phyloP scores from a whole-genome alignment of 2,113 vertebrate genomes.

The Cinclus mexicanus region DNA sequence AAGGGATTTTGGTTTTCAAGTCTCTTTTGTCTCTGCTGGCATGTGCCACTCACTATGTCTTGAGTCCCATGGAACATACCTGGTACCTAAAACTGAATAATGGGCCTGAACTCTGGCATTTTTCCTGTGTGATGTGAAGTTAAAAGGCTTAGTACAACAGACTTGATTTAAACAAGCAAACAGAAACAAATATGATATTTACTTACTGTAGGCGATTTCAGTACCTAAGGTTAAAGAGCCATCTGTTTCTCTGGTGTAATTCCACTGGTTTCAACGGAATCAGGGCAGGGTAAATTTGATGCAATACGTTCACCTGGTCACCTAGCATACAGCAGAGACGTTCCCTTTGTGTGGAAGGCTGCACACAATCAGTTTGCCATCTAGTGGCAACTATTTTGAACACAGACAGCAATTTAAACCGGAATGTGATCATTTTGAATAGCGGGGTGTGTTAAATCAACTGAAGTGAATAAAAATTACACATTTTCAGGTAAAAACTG shows the following conservation, averaged over 20 bases:
- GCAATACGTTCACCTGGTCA: constrained; percentile 43
- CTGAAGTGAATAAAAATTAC: not conserved
- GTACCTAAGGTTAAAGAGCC: constrained; percentile 35
- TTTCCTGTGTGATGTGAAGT: constrained; percentile 7
- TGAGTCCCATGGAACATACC: not conserved
- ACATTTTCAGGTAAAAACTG: not conserved
- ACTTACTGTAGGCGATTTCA: constrained; percentile 24
- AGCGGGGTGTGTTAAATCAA: not conserved
- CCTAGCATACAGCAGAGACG: constrained; percentile 16
- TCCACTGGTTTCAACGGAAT: constrained; percentile 17
- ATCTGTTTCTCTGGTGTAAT: constrained; percentile 22
- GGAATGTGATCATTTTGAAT: not conserved
- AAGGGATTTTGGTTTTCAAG: not conserved
- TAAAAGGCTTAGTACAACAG: constrained; percentile 14
- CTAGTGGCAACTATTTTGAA: constrained; percentile 76
- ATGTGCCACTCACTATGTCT: not conserved
- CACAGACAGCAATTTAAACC: constrained; percentile 21
- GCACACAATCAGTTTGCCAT: constrained; percentile 74
- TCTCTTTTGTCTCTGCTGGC: not conserved
- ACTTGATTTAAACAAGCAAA: constrained; percentile 32
- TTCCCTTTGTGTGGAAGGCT: constrained; percentile 61
- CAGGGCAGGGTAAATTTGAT: not conserved
- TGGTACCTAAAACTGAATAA: not conserved
- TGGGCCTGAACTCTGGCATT: constrained; percentile 31
- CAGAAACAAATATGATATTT: constrained; percentile 43